Percentiles rank a stretch among this genome's conserved stretches.
phyloP scores from a whole-genome alignment of 2,113 vertebrate genomes.

The Brienomyrus brachyistius region DNA sequence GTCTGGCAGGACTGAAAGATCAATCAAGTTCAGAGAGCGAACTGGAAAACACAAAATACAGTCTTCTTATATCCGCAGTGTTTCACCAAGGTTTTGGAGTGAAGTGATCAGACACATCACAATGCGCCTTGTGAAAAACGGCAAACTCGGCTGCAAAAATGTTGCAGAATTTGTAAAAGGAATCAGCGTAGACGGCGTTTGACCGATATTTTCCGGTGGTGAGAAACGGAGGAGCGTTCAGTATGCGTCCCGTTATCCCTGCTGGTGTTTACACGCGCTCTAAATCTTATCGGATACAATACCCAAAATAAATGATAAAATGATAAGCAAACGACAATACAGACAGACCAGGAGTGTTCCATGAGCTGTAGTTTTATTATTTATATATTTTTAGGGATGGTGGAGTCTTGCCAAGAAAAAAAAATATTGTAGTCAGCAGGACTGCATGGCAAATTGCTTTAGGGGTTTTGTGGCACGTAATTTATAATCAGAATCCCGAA shows the following conservation, averaged over 20 bases:
- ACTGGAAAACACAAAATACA: slow-evolving; percentile 1
- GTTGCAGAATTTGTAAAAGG: not conserved
- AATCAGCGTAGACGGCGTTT: not conserved
- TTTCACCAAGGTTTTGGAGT: too few species aligned
- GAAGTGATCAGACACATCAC: not conserved
- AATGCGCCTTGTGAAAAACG: not conserved
- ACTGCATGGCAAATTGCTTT: not conserved
- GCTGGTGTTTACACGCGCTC: not conserved
- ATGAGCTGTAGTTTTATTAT: not conserved
- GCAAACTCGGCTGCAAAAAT: not conserved
- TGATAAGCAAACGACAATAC: not conserved
- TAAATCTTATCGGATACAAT: not conserved
- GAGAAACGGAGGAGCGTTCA: not conserved
- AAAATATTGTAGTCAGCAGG: not conserved
- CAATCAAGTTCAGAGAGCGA: slow-evolving; percentile 22
- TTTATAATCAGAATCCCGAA: not conserved
- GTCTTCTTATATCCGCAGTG: not conserved
- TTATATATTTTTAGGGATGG: not conserved
- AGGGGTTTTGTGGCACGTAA: not conserved
- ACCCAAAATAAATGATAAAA: not conserved
- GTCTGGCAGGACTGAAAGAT: slow-evolving; percentile 33
- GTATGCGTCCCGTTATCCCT: not conserved
- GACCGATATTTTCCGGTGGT: not conserved
- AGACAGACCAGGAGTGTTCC: too few species aligned
- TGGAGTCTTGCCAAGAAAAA: not conserved